These are phyloP conservation scores for Ochotona curzoniae DNA, from an alignment of 2,113 vertebrate species.

Conservation along the genomic window DNA sequence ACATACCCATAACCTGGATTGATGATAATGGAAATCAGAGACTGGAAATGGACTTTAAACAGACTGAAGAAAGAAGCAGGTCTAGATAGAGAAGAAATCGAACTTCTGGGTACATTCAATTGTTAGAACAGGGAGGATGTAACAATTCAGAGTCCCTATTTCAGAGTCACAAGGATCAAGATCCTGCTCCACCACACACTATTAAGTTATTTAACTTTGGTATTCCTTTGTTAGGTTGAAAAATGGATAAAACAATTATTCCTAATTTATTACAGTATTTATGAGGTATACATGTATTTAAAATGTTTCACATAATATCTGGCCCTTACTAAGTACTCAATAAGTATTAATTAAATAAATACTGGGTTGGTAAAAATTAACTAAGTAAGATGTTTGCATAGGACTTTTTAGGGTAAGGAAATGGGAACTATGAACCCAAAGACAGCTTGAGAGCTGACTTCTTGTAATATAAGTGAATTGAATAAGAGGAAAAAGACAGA, in stretches of 20 bases:
- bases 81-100: background rate
- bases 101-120: background rate
- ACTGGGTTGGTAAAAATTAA: background rate
- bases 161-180: background rate
- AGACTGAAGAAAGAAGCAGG: background rate
- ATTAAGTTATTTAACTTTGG: background rate
- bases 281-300: slow-evolving; percentile 27
- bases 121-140: background rate
- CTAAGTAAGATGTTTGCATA: background rate
- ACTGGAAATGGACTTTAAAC: background rate
- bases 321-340: background rate
- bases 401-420: background rate
- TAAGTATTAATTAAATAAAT: background rate
- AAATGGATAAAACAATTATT: background rate
- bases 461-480: background rate
- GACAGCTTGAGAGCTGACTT: background rate
- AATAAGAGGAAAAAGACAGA: background rate
- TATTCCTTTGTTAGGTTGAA: background rate
- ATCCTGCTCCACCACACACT: background rate
- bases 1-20: background rate
- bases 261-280: background rate
- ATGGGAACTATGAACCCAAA: slow-evolving; percentile 7
- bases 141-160: background rate
- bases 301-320: background rate
- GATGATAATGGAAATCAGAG: background rate